Evolutionary conservation across 2,888 invertebrate species (phyloP), one percentile per base, ranked within the genome.

Genomic region (Pantelozetes paolii): DNA sequence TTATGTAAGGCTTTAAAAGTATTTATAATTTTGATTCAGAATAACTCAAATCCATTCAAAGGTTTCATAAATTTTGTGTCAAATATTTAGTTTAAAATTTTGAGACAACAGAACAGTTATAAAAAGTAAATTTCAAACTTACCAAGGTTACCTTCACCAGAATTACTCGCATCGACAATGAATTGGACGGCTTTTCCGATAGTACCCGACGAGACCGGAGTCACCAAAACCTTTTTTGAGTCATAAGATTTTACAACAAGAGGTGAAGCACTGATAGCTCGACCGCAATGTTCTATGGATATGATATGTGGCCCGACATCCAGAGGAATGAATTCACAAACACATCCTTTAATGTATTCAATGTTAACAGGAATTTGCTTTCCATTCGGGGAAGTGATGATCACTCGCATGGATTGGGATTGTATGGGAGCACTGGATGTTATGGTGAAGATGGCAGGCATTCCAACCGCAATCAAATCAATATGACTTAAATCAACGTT

Each of bases 171-270:
- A 82, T 98, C 96, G 71, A 97, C 95, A 86, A 80, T 91, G 81
- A 96, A 90, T 80, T 94, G 93, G n/a, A 94, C 92, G 5, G 93
- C 89, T 78, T 94, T 89, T 71, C 95, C 94, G 13, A 96, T 90
- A 74, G 88, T 88, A 48, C 90, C 89, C 77, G 90, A 87, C 6
- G 90, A 90, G 78, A 96, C 94, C 80, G 96, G 94, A 0, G 94
- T 92, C 15, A 99, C 93, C 76, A 90, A 90, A n/a, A 98, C 97
- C 81, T 92, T 89, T 77, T 89, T 89, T 0, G 96, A 92, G 80
- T 98, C 96, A 83, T 95, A 99, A 11, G 95, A 96, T 82, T 97
- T 96, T 73, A 95, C 90, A 36, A 94, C 85, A 82, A 97, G 97
- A 18, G 98, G 98, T 81, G 94, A 94, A 69, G 95, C 96, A 81